Conservation (phyloP, 2,797 vertebrate species). For the Sorex maritimensis region DNA sequence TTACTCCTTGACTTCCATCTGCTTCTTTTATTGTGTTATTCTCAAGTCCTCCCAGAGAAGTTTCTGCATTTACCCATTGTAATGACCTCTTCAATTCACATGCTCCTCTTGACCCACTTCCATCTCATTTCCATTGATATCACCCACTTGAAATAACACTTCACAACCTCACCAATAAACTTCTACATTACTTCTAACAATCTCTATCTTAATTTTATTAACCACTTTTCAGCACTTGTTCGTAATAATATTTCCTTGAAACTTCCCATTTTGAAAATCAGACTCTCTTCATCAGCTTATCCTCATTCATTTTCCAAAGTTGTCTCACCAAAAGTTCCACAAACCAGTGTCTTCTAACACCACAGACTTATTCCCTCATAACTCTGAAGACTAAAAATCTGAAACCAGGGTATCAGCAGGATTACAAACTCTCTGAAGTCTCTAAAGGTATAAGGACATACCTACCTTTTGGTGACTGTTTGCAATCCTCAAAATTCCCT, state of each 20-base stretch:
- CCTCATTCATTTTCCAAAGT: not conserved
- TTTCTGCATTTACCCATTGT: not conserved
- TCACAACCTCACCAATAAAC: not conserved
- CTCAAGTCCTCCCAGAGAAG: not conserved
- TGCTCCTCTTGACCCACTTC: not conserved
- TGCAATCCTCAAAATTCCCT: not conserved
- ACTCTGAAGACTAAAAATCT: not conserved
- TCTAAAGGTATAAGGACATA: not conserved
- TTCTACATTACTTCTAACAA: not conserved
- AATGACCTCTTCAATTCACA: not conserved
- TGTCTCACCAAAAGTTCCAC: not conserved
- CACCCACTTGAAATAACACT: not conserved
- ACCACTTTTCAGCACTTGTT: not conserved
- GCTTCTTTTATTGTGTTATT: not conserved
- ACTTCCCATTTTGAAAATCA: not conserved
- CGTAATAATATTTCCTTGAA: not conserved
- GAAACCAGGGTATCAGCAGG: not conserved
- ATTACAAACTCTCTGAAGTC: not conserved
- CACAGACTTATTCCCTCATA: not conserved
- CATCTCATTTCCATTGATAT: not conserved
- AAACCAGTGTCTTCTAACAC: not conserved
- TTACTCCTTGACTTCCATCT: not conserved
- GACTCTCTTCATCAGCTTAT: not conserved
- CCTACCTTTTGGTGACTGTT: not conserved
- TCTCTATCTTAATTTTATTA: not conserved